Evolutionary conservation across 2,797 vertebrate species (phyloP), one percentile per base, ranked within the genome.

Genomic region (Cirrhinus mrigala): DNA sequence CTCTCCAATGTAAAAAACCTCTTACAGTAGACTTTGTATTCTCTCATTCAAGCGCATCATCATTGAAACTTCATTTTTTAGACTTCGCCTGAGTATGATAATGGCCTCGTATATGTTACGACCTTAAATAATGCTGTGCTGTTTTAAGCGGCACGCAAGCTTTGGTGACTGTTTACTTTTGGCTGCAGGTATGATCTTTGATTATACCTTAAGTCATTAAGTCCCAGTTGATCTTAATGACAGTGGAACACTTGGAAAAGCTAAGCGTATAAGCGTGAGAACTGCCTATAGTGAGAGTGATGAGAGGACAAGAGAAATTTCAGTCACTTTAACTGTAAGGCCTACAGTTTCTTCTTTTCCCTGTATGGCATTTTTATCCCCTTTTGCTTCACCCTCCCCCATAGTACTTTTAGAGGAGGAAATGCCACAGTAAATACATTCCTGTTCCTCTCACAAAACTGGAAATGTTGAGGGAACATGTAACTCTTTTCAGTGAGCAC

Each of bases 401-500:
- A 81, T 79, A 73, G 66, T 71, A 54, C 71, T 73, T 86, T 78
- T 75, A 83, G 80, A 83, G 85, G 82, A 87, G 87, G 89, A 89
- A 91, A 87, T 89, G 85, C 87, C 87, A 88, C 83, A 89, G 86
- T 85, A 88, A 86, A 90, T 87, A 82, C 76, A 50, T 50, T 70
- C 82, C 71, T 73, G 44, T 90, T 77, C 64, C 60, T 88, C 85
- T 78, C 66, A 64, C 33, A 86, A 83, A 70, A 18, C 60, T 77
- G 77, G 80, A 78, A 81, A 81, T 74, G 71, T 50, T 22, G 18
- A 78, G 58, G 56, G 48, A 56, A 75, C 16, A 37, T 79, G 79
- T 70, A 80, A 84, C 79, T 46, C 40, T 85, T 84, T 58, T 58
- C 64, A 89, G 62, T 62, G 56, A 70, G 70, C 52, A 84, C 75